Evolutionary conservation across 2,113 vertebrate genomes (phyloP), one percentile per base, ranked within the genome.

Genomic region (Lagopus leucura): DNA sequence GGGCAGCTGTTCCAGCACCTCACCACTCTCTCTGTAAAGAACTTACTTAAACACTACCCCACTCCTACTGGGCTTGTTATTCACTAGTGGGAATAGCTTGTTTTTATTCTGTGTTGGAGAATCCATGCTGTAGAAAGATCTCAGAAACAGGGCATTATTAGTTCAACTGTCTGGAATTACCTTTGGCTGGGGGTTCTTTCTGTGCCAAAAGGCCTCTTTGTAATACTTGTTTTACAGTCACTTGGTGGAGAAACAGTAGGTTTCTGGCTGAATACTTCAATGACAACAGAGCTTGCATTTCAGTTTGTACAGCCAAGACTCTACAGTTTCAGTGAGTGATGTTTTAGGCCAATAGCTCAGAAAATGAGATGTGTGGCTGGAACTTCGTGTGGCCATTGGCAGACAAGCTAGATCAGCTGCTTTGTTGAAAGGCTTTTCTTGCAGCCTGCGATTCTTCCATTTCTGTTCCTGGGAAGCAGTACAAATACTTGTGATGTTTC

Each of bases 401-500:
- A 91, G 47, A 52, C 82, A 85, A 83, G 22, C 52, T 67, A 32
- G 64, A 60, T 92, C 34, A 82, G 78, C 63, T 85, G 38, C 32
- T 82, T 38, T 54, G 13, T 71, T 96, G 71, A 88, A 89, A 87
- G 58, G 6, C n/a, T 91, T 91, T 52, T 96, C 58, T 79, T 32
- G 13, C 36, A 91, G 72, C 74, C 75, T 50, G 63, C 19, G 80
- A 66, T 82, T 88, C 60, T 65, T 89, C 91, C 64, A 50, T 80
- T 87, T 80, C 67, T 85, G 27, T 89, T 92, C 91, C 78, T 93
- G 89, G 78, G 94, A 96, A 95, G 89, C 89, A 87, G 66, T 45
- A 89, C 58, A 92, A 82, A 90, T 88, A 48, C 69, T 85, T 91
- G 42, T 80, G 78, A 52, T 80, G 64, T 88, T 94, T 95, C 71